A percentile compares a stretch with the other conserved stretches of the same genome.
Evolutionary conservation across 2,888 invertebrate genomes (phyloP).

Genomic region (Andrena flavipes): DNA sequence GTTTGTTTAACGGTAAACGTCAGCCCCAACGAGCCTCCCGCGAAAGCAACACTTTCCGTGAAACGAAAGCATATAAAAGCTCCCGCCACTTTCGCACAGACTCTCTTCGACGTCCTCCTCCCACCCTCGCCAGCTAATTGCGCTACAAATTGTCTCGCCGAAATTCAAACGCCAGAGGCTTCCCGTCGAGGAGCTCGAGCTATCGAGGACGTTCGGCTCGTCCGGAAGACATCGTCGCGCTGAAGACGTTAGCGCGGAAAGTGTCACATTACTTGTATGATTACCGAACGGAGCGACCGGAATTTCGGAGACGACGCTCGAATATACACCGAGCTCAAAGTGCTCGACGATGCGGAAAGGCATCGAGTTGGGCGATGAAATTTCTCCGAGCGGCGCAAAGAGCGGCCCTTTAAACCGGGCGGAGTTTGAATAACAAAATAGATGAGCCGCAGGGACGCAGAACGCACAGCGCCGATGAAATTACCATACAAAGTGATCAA

Average conservation of each 20-base stretch:
- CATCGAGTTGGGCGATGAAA: conserved; percentile 25
- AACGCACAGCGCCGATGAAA: conserved; percentile 69
- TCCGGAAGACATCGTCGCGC: too few species aligned
- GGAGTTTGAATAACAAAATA: conserved; percentile 62
- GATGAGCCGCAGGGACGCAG: conserved; percentile 54
- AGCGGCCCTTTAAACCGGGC: conserved; percentile 20
- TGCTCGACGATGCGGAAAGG: conserved; percentile 15
- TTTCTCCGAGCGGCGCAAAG: neutral
- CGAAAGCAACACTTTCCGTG: conserved; percentile 65
- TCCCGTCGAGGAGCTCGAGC: neutral
- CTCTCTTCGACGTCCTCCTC: neutral
- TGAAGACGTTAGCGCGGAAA: neutral
- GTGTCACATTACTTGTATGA: neutral
- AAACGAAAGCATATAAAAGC: conserved; percentile 62
- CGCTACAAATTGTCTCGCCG: conserved; percentile 21
- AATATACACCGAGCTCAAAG: neutral
- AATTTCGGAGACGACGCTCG: conserved; percentile 3
- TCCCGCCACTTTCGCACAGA: conserved; percentile 13
- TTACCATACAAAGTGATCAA: conserved; percentile 78
- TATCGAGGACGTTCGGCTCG: neutral
- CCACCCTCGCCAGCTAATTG: conserved; percentile 10
- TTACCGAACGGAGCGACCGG: neutral
- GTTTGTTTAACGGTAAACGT: conserved; percentile 66
- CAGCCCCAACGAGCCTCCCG: conserved; percentile 41
- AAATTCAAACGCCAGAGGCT: neutral